Evolutionary conservation across 2,113 vertebrate species (phyloP).

Genomic region (Polypterus senegalus): DNA sequence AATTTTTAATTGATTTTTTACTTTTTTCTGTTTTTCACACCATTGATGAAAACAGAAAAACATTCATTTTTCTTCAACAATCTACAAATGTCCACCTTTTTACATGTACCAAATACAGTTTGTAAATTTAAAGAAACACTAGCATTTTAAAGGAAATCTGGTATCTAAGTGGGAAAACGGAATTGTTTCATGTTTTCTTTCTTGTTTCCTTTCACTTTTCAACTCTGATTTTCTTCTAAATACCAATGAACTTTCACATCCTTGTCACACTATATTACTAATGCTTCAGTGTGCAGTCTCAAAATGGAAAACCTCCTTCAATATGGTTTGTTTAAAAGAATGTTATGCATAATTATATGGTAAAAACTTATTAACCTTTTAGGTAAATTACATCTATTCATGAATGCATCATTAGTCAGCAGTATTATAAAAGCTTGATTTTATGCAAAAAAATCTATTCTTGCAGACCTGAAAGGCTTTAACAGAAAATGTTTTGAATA

Average conservation of each 20-base stretch:
- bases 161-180: too few relatives aligned
- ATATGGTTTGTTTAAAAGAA: slow-evolving; percentile 17
- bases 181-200: too few relatives aligned
- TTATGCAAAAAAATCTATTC: slow-evolving; percentile 17
- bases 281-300: slow-evolving; percentile 20
- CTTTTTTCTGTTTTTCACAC: too few relatives aligned
- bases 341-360: slow-evolving; percentile 36
- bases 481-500: neutral
- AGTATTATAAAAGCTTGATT: slow-evolving; percentile 18
- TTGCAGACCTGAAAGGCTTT: neutral
- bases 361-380: slow-evolving; percentile 48
- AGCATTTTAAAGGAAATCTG: too few relatives aligned
- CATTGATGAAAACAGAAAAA: too few relatives aligned
- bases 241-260: slow-evolving; percentile 5
- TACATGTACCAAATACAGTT: too few relatives aligned
- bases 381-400: slow-evolving; percentile 34
- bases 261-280: slow-evolving; percentile 16
- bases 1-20: too few relatives aligned
- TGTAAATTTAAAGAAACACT: too few relatives aligned
- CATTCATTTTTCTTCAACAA: too few relatives aligned
- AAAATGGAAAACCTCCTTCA: slow-evolving; percentile 1
- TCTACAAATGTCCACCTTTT: too few relatives aligned
- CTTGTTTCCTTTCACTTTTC: neutral
- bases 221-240: neutral
- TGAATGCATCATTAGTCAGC: slow-evolving; percentile 41